Percentiles rank a stretch among this genome's conserved stretches.
phyloP scores from a whole-genome alignment of 2,888 invertebrate species.

The Lasioglossum lativentre region DNA sequence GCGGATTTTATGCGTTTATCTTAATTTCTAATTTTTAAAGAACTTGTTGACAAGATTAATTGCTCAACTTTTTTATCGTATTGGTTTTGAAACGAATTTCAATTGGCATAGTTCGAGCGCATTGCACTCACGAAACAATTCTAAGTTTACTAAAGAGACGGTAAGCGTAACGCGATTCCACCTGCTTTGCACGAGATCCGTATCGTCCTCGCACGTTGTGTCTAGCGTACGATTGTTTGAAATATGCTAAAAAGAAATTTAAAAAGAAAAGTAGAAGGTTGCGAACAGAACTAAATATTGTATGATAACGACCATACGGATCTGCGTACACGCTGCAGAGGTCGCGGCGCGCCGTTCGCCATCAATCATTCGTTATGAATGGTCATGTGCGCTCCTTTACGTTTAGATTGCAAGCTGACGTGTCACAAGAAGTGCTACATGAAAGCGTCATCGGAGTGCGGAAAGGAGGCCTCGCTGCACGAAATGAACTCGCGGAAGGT shows the following conservation, averaged over 20 bases:
- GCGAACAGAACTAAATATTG: background rate
- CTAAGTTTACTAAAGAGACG: background rate
- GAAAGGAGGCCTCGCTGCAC: conserved; percentile 85
- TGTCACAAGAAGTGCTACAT: conserved; percentile 97
- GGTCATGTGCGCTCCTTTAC: conserved; percentile 71
- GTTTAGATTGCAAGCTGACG: conserved; percentile 92
- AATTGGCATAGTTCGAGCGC: no score
- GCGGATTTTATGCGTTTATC: background rate
- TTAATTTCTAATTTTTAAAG: no score
- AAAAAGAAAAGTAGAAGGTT: background rate
- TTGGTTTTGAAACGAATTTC: no score
- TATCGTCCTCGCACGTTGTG: background rate
- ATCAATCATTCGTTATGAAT: conserved; percentile 4
- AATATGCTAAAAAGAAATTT: background rate
- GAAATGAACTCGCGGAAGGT: conserved; percentile 87
- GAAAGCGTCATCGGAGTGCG: conserved; percentile 88
- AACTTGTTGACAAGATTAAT: no score
- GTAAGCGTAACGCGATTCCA: background rate
- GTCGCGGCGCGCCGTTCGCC: background rate
- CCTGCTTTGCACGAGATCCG: background rate
- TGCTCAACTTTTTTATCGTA: no score
- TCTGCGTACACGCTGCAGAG: background rate
- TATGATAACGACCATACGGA: background rate
- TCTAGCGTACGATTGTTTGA: background rate
- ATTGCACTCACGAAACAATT: background rate